These are phyloP conservation scores for Rostratula benghalensis DNA, from an alignment of 2,113 vertebrate genomes.

Conservation along the genomic window DNA sequence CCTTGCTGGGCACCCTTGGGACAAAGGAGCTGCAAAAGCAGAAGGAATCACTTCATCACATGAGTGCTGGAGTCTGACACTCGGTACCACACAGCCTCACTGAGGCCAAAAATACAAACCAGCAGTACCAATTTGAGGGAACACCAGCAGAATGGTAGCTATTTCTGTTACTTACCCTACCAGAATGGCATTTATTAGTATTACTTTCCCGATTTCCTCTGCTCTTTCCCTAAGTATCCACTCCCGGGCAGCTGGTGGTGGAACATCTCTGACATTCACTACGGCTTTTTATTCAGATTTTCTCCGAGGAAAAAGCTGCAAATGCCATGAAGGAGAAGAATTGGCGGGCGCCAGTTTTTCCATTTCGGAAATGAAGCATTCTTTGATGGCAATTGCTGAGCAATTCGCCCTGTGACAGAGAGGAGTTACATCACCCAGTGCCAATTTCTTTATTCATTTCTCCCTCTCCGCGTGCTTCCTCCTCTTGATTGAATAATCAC, in stretches of 20 bases:
- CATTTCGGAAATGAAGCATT: conserved; percentile 54
- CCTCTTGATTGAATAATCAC: conserved; percentile 65
- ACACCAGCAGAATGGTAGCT: neutral
- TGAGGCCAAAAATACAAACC: neutral
- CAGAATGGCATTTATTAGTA: neutral
- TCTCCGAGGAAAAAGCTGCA: neutral
- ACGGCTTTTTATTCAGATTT: neutral
- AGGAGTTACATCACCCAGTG: conserved; percentile 51
- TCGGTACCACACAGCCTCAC: neutral
- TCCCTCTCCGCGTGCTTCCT: conserved; percentile 51
- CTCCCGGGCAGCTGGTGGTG: neutral
- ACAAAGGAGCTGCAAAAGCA: neutral
- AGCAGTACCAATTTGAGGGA: neutral
- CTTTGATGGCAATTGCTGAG: conserved; percentile 56
- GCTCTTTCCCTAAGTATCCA: neutral
- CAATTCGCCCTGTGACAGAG: conserved; percentile 45
- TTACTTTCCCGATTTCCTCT: neutral
- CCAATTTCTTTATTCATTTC: conserved; percentile 57
- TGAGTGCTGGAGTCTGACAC: accelerated
- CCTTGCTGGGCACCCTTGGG: neutral
- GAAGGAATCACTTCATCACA: neutral
- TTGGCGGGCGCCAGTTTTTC: conserved; percentile 32
- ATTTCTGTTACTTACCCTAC: neutral
- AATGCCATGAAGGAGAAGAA: neutral
- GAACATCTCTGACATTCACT: neutral